Evolutionary conservation across 2,888 invertebrate genomes (phyloP).

Genomic region (Blomia tropicalis): DNA sequence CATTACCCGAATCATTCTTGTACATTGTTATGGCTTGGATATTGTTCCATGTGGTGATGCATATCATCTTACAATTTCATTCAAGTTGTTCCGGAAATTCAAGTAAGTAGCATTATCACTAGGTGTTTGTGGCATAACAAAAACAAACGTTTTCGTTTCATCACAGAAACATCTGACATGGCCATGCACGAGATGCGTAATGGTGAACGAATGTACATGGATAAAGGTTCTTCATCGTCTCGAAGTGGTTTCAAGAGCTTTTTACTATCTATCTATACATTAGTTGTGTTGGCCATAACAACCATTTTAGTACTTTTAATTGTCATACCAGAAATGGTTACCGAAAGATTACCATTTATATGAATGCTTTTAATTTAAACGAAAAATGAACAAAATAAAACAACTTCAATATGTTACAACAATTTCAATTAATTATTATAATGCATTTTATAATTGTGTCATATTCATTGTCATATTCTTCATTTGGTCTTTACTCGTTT

Average conservation of each 20-base stretch:
- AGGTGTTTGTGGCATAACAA: not conserved
- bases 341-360: not conserved
- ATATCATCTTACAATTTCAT: slow-evolving; percentile 49
- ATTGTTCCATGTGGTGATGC: slow-evolving; percentile 69
- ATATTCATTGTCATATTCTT: not conserved
- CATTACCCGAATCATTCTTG: slow-evolving; percentile 66
- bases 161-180: slow-evolving; percentile 22
- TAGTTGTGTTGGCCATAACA: slow-evolving; percentile 52
- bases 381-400: not conserved
- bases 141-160: slow-evolving; percentile 12
- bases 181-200: slow-evolving; percentile 21
- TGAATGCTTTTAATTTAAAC: not conserved
- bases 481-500: slow-evolving; percentile 14
- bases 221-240: slow-evolving; percentile 41
- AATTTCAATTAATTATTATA: not conserved
- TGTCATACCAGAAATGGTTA: not conserved
- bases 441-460: too few relatives aligned
- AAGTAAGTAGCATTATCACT: slow-evolving; percentile 4
- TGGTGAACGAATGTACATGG: not conserved
- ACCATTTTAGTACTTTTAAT: slow-evolving; percentile 47
- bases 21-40: slow-evolving; percentile 78
- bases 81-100: slow-evolving; percentile 24
- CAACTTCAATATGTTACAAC: not conserved
- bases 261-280: slow-evolving; percentile 57
- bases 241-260: slow-evolving; percentile 58